Evolutionary conservation across 2,797 vertebrate genomes (phyloP).

Genomic region (Urophycis tenuis): DNA sequence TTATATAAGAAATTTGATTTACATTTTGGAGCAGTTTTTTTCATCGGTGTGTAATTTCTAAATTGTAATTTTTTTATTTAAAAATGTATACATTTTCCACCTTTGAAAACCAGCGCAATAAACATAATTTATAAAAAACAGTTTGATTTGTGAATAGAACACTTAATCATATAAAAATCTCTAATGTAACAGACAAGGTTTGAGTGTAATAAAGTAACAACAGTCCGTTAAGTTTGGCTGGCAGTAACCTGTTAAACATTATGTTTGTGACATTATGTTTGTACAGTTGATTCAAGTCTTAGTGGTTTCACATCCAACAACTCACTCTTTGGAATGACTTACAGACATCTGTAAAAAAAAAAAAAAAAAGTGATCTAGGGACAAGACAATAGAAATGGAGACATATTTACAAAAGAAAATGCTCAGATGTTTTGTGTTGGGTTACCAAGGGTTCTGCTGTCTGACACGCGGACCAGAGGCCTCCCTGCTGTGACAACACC

Average conservation of each 20-base stretch:
- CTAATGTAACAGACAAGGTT: conserved; percentile 27
- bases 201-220: background rate
- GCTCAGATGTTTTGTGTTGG: background rate
- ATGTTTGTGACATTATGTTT: conserved; percentile 11
- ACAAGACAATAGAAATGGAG: background rate
- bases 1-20: background rate
- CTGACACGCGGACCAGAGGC: no score
- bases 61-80: background rate
- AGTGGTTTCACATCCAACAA: conserved; percentile 48
- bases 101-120: background rate
- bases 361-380: background rate
- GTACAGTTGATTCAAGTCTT: conserved; percentile 36
- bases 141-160: background rate
- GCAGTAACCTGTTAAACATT: conserved; percentile 1
- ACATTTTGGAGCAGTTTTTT: background rate
- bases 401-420: background rate
- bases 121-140: background rate
- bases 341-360: conserved; percentile 20
- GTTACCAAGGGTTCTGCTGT: no score
- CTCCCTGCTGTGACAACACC: no score
- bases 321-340: conserved; percentile 11
- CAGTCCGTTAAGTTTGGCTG: background rate
- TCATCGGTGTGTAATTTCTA: background rate
- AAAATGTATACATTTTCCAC: background rate
- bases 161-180: background rate